These are phyloP conservation scores for Pristionchus arcanus DNA, from an alignment of 2,888 invertebrate genomes.

Conservation along the genomic window DNA sequence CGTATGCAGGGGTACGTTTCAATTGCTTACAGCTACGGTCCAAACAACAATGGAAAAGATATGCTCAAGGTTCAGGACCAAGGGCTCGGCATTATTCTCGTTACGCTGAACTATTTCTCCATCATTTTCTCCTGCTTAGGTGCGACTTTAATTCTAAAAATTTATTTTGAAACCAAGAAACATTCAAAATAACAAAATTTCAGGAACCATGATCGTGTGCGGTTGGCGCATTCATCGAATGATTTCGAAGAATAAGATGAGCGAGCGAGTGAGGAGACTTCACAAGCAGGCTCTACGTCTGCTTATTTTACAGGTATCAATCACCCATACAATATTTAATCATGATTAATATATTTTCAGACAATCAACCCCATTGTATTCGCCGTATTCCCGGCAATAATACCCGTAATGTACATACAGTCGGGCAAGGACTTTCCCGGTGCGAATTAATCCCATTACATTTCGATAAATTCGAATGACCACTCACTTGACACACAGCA, in stretches of 20 bases:
- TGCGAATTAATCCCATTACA: not conserved
- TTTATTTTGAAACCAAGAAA: not conserved
- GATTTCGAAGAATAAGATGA: not conserved
- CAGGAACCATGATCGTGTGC: not conserved
- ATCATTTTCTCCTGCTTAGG: slow-evolving; percentile 12
- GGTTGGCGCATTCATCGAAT: slow-evolving; percentile 21
- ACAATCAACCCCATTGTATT: not conserved
- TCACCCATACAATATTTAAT: not conserved
- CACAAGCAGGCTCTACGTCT: not conserved
- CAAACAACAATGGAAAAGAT: not conserved
- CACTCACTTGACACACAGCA: not conserved
- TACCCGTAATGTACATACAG: slow-evolving; percentile 1
- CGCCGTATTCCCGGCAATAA: not conserved
- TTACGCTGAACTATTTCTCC: not conserved
- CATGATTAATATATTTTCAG: not conserved
- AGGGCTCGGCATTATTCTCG: not conserved
- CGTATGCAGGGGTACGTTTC: not conserved
- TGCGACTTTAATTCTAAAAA: not conserved
- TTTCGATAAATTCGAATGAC: not conserved
- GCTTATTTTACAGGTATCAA: not conserved
- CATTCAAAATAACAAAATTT: not conserved
- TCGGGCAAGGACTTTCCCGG: slow-evolving; percentile 15
- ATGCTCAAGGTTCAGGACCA: not conserved
- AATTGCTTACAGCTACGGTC: not conserved
- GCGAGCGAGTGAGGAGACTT: not conserved